phyloP scores from a whole-genome alignment of 2,888 invertebrate species.

The Mythimna ferrago region DNA sequence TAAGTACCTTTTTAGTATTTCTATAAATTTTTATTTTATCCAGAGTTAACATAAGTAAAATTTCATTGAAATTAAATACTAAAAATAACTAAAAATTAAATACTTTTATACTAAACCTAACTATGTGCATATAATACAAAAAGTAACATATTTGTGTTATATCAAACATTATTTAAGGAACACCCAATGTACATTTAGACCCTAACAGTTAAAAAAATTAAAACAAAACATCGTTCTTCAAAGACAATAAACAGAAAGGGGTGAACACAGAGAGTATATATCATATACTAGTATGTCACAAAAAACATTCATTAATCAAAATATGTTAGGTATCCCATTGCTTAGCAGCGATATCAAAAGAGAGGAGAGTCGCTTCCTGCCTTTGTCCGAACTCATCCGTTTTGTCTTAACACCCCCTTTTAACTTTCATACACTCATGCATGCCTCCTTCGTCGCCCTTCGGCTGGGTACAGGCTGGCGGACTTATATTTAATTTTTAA shows the following conservation, averaged over 20 bases:
- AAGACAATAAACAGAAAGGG: conserved; percentile 57
- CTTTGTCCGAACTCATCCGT: conserved; percentile 90
- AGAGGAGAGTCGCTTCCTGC: conserved; percentile 86
- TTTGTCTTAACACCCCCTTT: conserved; percentile 91
- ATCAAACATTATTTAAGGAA: too few species aligned
- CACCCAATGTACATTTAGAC: background rate
- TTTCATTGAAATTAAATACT: too few species aligned
- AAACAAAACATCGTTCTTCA: conserved; percentile 47
- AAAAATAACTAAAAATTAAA: too few species aligned
- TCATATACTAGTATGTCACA: conserved; percentile 39
- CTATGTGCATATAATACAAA: too few species aligned
- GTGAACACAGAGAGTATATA: conserved; percentile 24
- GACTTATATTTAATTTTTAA: conserved; percentile 9
- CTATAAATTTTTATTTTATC: too few species aligned
- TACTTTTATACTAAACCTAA: too few species aligned
- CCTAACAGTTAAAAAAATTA: conserved; percentile 23
- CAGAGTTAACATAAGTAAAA: too few species aligned
- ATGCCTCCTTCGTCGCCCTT: conserved; percentile 79
- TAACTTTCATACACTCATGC: conserved; percentile 86
- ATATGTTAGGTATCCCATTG: conserved; percentile 86
- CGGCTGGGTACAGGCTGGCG: conserved; percentile 58
- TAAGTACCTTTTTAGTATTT: too few species aligned
- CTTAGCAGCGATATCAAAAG: conserved; percentile 84
- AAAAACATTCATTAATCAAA: conserved; percentile 85
- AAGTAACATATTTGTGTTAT: too few species aligned